These are phyloP conservation scores for Tiaroga cobitis DNA, from an alignment of 2,797 vertebrate species.

Conservation along the genomic window DNA sequence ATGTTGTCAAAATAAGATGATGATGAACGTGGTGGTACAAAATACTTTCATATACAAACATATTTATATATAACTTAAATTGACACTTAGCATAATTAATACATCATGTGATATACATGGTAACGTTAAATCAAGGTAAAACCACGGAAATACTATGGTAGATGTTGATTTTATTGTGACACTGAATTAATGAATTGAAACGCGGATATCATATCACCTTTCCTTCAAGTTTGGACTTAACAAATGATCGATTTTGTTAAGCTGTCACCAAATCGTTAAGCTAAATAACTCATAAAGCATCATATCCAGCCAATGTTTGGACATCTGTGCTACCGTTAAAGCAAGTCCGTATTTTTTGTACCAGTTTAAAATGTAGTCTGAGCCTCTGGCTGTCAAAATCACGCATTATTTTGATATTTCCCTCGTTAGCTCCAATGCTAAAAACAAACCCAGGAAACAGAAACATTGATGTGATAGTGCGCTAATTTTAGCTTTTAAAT, in stretches of 20 bases:
- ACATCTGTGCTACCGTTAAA: not conserved
- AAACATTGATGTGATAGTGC: conserved; percentile 64
- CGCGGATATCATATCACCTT: not conserved
- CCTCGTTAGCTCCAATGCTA: conserved; percentile 70
- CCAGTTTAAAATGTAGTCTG: too few species aligned
- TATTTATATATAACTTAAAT: not conserved
- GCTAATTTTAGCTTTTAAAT: conserved; percentile 25
- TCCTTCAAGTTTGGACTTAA: not conserved
- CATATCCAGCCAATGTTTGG: not conserved
- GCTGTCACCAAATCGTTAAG: not conserved
- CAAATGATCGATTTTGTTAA: not conserved
- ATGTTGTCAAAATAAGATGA: not conserved
- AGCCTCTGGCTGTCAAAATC: not conserved
- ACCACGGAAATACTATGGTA: not conserved
- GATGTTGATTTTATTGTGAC: not conserved
- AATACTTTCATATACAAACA: not conserved
- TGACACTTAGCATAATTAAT: not conserved
- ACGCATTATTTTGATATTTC: not conserved
- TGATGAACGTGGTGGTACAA: not conserved
- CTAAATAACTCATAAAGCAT: not conserved
- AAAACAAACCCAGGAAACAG: conserved; percentile 86
- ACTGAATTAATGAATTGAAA: not conserved
- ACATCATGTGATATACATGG: not conserved
- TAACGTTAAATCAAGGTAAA: not conserved
- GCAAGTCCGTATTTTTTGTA: not conserved